These are phyloP conservation scores for Poliocrania exsul DNA, from an alignment of 2,797 vertebrate genomes.

Conservation along the genomic window DNA sequence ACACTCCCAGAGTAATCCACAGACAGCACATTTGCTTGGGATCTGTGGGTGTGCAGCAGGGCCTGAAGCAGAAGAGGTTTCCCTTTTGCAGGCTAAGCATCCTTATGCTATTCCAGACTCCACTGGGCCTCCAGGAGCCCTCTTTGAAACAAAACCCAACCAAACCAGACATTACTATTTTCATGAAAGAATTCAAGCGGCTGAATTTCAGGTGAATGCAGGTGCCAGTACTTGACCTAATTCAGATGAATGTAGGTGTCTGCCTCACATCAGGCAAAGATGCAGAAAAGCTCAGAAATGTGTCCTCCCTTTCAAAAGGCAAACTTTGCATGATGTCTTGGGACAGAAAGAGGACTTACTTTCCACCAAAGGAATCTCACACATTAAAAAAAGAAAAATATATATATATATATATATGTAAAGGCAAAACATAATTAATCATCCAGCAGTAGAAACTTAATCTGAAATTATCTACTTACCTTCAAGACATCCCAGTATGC, in stretches of 20 bases:
- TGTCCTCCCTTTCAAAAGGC: background rate
- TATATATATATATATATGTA: background rate
- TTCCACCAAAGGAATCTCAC: background rate
- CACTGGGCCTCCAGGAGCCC: fast-evolving
- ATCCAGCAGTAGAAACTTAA: background rate
- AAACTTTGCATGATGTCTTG: background rate
- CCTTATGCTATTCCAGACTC: too few relatives aligned
- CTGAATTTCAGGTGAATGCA: background rate
- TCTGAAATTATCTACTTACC: slow-evolving; percentile 74
- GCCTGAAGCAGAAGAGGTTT: background rate
- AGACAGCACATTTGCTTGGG: background rate
- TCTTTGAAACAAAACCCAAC: background rate
- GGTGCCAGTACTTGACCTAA: background rate
- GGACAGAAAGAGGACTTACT: background rate
- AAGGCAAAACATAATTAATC: background rate
- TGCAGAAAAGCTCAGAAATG: background rate
- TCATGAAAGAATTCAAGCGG: background rate
- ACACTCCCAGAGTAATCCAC: background rate
- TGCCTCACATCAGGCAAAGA: fast-evolving
- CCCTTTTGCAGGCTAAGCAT: background rate
- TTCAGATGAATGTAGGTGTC: background rate
- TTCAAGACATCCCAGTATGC: slow-evolving; percentile 98
- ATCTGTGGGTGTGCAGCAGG: background rate
- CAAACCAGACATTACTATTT: background rate
- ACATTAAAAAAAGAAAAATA: fast-evolving